phyloP scores from a whole-genome alignment of 1,140 invertebrate species.

The Diabrotica undecimpunctata region DNA sequence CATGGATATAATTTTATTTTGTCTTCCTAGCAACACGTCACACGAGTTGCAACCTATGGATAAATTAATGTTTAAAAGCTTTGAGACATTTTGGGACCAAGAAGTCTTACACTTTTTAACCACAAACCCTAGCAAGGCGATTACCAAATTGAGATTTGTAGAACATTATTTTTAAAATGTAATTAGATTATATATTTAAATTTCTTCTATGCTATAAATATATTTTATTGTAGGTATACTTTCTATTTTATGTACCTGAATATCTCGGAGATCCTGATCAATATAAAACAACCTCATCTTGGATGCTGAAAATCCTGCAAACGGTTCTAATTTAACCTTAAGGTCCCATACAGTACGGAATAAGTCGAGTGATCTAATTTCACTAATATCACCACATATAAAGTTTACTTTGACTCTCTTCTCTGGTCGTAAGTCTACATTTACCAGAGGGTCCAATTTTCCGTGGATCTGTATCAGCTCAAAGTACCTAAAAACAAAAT shows the following conservation, averaged over 20 bases:
- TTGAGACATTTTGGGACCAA: too few relatives aligned
- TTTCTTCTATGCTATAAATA: too few relatives aligned
- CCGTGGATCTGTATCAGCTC: constrained; percentile 80
- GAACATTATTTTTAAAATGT: too few relatives aligned
- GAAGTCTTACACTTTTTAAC: too few relatives aligned
- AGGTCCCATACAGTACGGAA: constrained; percentile 75
- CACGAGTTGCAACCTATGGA: too few relatives aligned
- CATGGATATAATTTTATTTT: too few relatives aligned
- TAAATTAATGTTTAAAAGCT: too few relatives aligned
- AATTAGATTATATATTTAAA: too few relatives aligned
- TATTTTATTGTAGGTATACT: too few relatives aligned
- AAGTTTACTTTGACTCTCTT: constrained; percentile 82
- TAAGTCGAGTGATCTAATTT: constrained; percentile 71
- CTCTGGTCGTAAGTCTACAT: constrained; percentile 79
- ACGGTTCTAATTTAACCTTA: constrained; percentile 72
- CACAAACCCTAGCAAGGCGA: too few relatives aligned
- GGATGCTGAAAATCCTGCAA: constrained; percentile 73
- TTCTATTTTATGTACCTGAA: constrained; percentile 43
- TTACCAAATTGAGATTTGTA: too few relatives aligned
- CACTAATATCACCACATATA: constrained; percentile 70
- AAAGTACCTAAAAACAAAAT: constrained; percentile 61
- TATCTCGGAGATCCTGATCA: constrained; percentile 67
- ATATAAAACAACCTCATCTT: constrained; percentile 85
- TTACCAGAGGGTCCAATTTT: constrained; percentile 80
- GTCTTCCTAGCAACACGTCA: too few relatives aligned